Evolutionary conservation across 1,140 invertebrate species (phyloP).

Genomic region (Meloidogyne exigua): DNA sequence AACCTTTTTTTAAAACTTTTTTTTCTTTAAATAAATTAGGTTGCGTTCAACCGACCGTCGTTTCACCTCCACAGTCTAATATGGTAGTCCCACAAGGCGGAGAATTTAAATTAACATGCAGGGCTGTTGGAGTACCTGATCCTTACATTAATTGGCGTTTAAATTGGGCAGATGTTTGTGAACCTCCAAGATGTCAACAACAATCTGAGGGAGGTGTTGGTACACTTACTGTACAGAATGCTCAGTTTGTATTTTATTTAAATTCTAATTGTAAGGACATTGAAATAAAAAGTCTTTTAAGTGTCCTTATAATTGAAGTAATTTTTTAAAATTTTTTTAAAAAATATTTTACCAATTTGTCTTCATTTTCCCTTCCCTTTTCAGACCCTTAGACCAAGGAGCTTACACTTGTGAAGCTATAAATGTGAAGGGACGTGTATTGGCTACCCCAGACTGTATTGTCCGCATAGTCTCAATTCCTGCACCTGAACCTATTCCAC

Average conservation of each 20-base stretch:
- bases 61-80: conserved; percentile 58
- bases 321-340: no score
- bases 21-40: conserved; percentile 9
- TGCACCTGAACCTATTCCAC: conserved; percentile 47
- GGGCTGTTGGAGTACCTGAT: conserved; percentile 81
- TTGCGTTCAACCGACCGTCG: conserved; percentile 63
- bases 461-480: conserved; percentile 69
- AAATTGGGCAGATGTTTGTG: conserved; percentile 88
- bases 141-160: conserved; percentile 90
- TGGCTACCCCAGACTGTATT: conserved; percentile 86
- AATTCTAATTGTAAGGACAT: no score
- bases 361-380: no score
- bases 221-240: conserved; percentile 73
- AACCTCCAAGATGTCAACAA: conserved; percentile 75
- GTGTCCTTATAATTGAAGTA: no score
- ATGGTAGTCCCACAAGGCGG: conserved; percentile 69
- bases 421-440: conserved; percentile 78
- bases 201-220: conserved; percentile 77
- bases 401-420: conserved; percentile 96
- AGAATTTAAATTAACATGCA: conserved; percentile 77
- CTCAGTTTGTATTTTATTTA: conserved; percentile 61
- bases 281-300: no score
- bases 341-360: no score
- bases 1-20: neutral
- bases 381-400: conserved; percentile 75